Conservation (phyloP, 2,113 vertebrate genomes). For the Copsychus sechellarum region DNA sequence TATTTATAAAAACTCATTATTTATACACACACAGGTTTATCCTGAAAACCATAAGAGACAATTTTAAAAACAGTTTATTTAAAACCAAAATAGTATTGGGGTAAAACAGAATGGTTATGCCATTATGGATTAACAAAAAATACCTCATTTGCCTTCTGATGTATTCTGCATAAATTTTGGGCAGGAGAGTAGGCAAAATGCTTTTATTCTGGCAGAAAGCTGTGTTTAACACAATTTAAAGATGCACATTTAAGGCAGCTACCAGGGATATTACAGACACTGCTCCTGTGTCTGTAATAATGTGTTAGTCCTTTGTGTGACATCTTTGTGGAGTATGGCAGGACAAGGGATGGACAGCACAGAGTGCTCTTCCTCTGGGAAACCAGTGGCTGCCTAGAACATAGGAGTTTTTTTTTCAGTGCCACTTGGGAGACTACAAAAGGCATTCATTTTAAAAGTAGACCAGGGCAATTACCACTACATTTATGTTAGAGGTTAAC, state of each 20-base stretch:
- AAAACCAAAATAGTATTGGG: neutral
- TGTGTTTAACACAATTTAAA: neutral
- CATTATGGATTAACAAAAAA: neutral
- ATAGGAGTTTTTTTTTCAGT: neutral
- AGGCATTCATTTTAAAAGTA: constrained; percentile 69
- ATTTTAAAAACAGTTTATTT: neutral
- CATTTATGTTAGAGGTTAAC: constrained; percentile 74
- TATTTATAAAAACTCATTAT: neutral
- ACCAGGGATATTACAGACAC: neutral
- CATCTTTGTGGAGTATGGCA: neutral
- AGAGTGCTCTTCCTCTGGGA: neutral
- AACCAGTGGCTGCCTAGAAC: constrained; percentile 27
- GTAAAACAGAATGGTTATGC: neutral
- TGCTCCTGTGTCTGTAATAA: neutral
- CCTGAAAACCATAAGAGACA: neutral
- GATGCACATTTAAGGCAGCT: neutral
- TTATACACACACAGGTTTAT: neutral
- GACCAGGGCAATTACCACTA: constrained; percentile 68
- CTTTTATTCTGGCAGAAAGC: neutral
- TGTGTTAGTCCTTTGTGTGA: neutral
- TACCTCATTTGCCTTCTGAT: neutral
- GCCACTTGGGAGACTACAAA: constrained; percentile 59
- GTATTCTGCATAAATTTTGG: neutral
- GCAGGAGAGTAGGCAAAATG: neutral
- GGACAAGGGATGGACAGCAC: neutral